Evolutionary conservation across 2,797 vertebrate species (phyloP), one percentile per base, ranked within the genome.

Genomic region (Amazonetta brasiliensis): DNA sequence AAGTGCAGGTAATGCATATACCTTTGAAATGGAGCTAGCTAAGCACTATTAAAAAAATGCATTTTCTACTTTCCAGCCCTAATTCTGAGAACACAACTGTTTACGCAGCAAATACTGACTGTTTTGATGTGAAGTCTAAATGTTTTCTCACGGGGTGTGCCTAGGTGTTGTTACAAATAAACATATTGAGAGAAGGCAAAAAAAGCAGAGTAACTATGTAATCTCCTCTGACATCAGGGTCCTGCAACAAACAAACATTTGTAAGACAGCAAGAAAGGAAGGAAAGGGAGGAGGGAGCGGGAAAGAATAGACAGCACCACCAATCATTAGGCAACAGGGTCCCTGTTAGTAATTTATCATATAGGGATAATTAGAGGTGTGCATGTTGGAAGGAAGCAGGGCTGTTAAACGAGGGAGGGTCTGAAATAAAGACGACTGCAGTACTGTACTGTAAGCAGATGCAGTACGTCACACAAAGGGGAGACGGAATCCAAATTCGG

Each of bases 291-390:
- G 31, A 77, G 5, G 20, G 18, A 7, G 6, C 18, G 26, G 79
- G 54, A 85, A 92, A 92, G 72, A 78, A 78, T 18, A 87, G 55
- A 63, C 77, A 88, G 43, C 4, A 5, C 43, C 69, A 86, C 33
- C 4, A 2, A 90, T 60, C 74, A 89, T 90, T 90, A 94, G 64
- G 66, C 86, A 88, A 78, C 43, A 90, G 75, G 33, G 25, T 67
- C 48, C 43, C 66, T 82, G 56, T 86, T 82, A 95, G 62, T 86
- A 88, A 94, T 84, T 67, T 50, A 68, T 81, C 56, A 84, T 41
- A 91, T 50, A 35, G 48, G 92, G 74, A 73, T 76, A 90, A 78
- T 39, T 74, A 91, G 44, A 81, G 56, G 41, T 55, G 12, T 5
- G 7, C 16, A 44, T 28, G 71, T 66, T 86, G 73, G 59, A 92